Conservation (phyloP, 1,140 invertebrate species). For the Bombus haemorrhoidalis region DNA sequence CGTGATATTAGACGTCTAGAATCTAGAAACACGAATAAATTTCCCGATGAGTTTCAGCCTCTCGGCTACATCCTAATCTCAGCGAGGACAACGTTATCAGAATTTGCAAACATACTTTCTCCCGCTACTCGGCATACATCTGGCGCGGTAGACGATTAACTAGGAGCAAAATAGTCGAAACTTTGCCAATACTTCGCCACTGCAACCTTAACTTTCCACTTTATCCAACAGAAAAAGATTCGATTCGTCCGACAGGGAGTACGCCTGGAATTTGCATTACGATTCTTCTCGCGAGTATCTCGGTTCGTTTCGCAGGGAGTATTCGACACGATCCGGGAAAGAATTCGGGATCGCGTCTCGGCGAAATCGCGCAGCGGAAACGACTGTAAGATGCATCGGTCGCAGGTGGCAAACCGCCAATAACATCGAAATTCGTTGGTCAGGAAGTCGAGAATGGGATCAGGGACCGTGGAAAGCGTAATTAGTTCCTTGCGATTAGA, state of each 20-base stretch:
- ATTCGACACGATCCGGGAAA: conserved; percentile 12
- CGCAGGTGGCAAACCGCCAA: conserved; percentile 62
- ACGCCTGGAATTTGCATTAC: not conserved
- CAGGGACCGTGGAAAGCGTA: conserved; percentile 31
- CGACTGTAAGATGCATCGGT: conserved; percentile 54
- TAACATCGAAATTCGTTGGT: conserved; percentile 55
- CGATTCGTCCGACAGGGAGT: not conserved
- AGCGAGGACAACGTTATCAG: too few relatives aligned
- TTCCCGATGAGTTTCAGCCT: not conserved
- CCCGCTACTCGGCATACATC: too few relatives aligned
- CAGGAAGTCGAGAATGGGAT: not conserved
- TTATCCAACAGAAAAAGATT: not conserved
- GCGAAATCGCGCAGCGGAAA: conserved; percentile 5
- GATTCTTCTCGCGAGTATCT: not conserved
- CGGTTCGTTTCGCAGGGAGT: conserved; percentile 27
- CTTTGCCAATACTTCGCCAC: too few relatives aligned
- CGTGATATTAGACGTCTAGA: too few relatives aligned
- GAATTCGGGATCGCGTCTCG: conserved; percentile 24
- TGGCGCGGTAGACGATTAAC: too few relatives aligned
- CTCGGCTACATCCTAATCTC: too few relatives aligned
- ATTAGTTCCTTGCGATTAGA: conserved; percentile 65
- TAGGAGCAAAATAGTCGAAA: too few relatives aligned
- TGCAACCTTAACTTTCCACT: too few relatives aligned
- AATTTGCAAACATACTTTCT: too few relatives aligned
- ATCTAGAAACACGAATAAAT: not conserved